A percentile compares a stretch with the other conserved stretches of the same genome.
phyloP scores from a whole-genome alignment of 2,797 vertebrate species.

The Danio jaintianensis region DNA sequence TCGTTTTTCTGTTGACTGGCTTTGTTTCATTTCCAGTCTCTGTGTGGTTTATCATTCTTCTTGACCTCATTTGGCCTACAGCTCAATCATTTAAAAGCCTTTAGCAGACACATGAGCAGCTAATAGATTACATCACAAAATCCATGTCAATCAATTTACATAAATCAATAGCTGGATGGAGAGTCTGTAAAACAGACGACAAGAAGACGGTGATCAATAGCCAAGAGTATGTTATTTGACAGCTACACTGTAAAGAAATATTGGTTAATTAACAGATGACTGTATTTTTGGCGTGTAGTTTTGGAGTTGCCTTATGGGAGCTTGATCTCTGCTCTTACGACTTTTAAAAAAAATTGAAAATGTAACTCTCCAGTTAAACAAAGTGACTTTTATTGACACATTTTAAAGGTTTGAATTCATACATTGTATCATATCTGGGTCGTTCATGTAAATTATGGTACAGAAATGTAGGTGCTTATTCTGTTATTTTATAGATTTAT shows the following conservation, averaged over 20 bases:
- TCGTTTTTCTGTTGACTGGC: background rate
- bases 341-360: no score
- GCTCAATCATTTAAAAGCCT: slow-evolving; percentile 80
- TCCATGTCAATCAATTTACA: slow-evolving; percentile 78
- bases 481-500: no score
- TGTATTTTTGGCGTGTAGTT: background rate
- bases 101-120: slow-evolving; percentile 76
- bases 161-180: slow-evolving; percentile 79
- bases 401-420: no score
- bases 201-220: slow-evolving; percentile 65
- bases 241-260: slow-evolving; percentile 26
- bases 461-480: no score
- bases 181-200: slow-evolving; percentile 76
- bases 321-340: no score
- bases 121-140: slow-evolving; percentile 79
- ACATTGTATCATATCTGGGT: no score
- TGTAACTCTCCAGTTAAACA: no score
- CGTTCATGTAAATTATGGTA: no score
- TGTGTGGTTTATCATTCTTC: slow-evolving; percentile 71
- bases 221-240: slow-evolving; percentile 63
- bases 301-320: no score
- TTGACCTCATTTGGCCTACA: slow-evolving; percentile 67
- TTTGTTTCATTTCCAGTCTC: slow-evolving; percentile 45
- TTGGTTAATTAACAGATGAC: background rate
- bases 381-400: no score